Percentiles rank a stretch among this genome's conserved stretches.
Evolutionary conservation across 2,888 invertebrate genomes (phyloP).

Genomic region (Beris morrisii): DNA sequence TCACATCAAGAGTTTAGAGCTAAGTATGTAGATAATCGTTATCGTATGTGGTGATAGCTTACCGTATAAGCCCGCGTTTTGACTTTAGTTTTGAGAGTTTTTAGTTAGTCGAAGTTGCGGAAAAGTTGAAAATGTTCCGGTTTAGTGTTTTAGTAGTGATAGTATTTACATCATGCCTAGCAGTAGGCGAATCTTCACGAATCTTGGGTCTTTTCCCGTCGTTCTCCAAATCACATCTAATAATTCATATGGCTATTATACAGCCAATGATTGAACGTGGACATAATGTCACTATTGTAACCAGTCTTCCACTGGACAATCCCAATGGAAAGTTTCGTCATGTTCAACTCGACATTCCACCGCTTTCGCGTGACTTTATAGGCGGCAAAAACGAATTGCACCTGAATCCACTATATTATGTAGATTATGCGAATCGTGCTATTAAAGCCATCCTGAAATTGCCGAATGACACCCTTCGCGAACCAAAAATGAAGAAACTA

Average conservation of each 20-base stretch:
- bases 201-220: slow-evolving; percentile 52
- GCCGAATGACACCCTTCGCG: background rate
- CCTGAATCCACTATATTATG: background rate
- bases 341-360: slow-evolving; percentile 1
- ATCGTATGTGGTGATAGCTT: too few species aligned
- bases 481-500: background rate
- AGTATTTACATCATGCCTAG: background rate
- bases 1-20: too few species aligned
- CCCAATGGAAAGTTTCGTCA: slow-evolving; percentile 12
- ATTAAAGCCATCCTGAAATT: background rate
- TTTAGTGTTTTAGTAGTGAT: background rate
- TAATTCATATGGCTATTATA: slow-evolving; percentile 50
- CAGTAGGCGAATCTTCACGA: background rate
- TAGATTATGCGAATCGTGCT: too few species aligned
- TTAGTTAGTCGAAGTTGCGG: too few species aligned
- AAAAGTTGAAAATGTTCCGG: background rate
- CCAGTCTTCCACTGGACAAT: slow-evolving; percentile 42
- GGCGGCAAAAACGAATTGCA: background rate
- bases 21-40: too few species aligned
- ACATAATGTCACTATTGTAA: slow-evolving; percentile 52
- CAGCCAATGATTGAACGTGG: slow-evolving; percentile 49
- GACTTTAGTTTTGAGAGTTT: too few species aligned
- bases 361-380: too few species aligned
- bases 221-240: slow-evolving; percentile 51
- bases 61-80: too few species aligned